Percentiles rank a stretch among this genome's conserved stretches.
phyloP scores from a whole-genome alignment of 2,888 invertebrate genomes.

The Drosophila phalerata region DNA sequence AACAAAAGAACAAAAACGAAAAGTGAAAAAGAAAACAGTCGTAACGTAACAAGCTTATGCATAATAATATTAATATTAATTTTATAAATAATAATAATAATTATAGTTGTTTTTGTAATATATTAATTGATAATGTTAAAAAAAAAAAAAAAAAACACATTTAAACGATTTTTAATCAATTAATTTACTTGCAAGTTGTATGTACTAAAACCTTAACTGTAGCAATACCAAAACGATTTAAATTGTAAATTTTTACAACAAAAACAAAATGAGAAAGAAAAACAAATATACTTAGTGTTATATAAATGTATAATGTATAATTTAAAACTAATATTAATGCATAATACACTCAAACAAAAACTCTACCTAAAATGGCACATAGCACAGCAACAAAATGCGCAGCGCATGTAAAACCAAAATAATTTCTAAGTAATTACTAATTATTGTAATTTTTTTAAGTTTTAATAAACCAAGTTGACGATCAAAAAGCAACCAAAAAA shows the following conservation, averaged over 20 bases:
- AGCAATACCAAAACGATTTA: conserved; percentile 71
- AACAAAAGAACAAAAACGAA: conserved; percentile 30
- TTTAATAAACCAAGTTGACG: conserved; percentile 81
- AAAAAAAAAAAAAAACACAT: conserved; percentile 4
- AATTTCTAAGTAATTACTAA: conserved; percentile 71
- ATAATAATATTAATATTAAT: conserved; percentile 35
- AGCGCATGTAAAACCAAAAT: conserved; percentile 82
- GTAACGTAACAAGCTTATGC: conserved; percentile 62
- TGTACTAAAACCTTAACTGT: conserved; percentile 68
- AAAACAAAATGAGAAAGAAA: conserved; percentile 13
- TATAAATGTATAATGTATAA: conserved; percentile 65
- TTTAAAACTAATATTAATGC: conserved; percentile 67
- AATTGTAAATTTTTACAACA: conserved; percentile 67
- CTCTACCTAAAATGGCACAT: conserved; percentile 74
- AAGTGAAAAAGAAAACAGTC: conserved; percentile 30
- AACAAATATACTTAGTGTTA: conserved; percentile 65
- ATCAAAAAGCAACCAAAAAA: conserved; percentile 71
- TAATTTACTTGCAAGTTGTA: conserved; percentile 71
- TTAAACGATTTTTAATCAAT: conserved; percentile 59
- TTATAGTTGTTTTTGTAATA: conserved; percentile 69
- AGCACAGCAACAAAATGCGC: conserved; percentile 79
- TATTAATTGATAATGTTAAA: conserved; percentile 45
- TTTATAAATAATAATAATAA: conserved; percentile 48
- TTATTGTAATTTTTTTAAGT: conserved; percentile 73
- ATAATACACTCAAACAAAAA: conserved; percentile 77